Conservation (phyloP, 2,888 invertebrate genomes). For the Itoplectis maculator region DNA sequence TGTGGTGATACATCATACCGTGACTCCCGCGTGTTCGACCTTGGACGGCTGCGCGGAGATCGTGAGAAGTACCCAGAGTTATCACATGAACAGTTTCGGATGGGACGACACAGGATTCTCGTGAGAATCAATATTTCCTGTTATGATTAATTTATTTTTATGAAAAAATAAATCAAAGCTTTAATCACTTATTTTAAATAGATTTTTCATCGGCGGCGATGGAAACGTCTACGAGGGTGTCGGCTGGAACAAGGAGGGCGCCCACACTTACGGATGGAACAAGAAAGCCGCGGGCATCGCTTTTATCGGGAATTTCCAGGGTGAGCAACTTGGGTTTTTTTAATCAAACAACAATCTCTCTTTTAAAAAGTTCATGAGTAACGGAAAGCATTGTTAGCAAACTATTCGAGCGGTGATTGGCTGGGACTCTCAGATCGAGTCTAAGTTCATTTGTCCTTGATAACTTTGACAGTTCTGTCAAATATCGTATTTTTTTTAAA, state of each 20-base stretch:
- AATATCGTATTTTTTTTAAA: too few relatives aligned
- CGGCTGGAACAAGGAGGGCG: constrained; percentile 88
- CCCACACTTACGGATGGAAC: constrained; percentile 87
- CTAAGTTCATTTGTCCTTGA: too few relatives aligned
- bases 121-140: too few relatives aligned
- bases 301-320: constrained; percentile 86
- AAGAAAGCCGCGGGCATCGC: constrained; percentile 87
- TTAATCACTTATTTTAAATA: too few relatives aligned
- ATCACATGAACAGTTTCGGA: constrained; percentile 85
- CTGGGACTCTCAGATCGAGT: too few relatives aligned
- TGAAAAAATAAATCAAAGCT: too few relatives aligned
- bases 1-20: constrained; percentile 87
- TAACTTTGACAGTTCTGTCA: too few relatives aligned
- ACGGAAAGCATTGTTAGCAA: too few relatives aligned
- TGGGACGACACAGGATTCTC: constrained; percentile 87
- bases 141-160: too few relatives aligned
- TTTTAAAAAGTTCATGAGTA: too few relatives aligned
- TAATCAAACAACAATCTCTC: too few relatives aligned
- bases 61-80: constrained; percentile 85
- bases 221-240: constrained; percentile 88
- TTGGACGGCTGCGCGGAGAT: constrained; percentile 84
- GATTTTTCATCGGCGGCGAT: constrained; percentile 88
- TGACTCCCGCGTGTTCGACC: constrained; percentile 84
- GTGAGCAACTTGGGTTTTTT: constrained; percentile 64
- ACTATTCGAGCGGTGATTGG: too few relatives aligned